Evolutionary conservation across 2,888 invertebrate genomes (phyloP).

Genomic region (Drosophila borealis): DNA sequence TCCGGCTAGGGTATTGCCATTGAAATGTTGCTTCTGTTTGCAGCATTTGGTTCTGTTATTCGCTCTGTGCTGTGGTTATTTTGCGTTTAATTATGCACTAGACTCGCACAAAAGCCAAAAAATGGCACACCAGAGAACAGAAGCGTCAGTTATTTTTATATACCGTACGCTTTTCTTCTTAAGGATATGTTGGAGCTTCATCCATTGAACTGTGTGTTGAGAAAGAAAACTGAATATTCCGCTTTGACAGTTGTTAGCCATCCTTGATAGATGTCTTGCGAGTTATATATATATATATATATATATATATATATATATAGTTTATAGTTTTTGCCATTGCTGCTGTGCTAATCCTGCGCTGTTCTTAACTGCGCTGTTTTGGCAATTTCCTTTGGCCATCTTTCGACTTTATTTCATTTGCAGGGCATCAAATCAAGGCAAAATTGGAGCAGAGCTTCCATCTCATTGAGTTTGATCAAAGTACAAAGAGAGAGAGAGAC

Average conservation of each 20-base stretch:
- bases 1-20: constrained; percentile 43
- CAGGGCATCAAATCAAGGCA: constrained; percentile 46
- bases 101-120: constrained; percentile 34
- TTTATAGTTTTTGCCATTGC: not conserved
- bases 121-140: constrained; percentile 28
- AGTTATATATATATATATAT: not conserved
- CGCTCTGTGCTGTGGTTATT: constrained; percentile 36
- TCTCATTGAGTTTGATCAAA: constrained; percentile 19
- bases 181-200: constrained; percentile 3
- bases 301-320: not conserved
- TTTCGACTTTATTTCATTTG: constrained; percentile 42
- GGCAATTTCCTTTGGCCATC: constrained; percentile 12
- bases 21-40: constrained; percentile 44
- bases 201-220: constrained; percentile 4
- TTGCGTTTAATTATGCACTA: constrained; percentile 67
- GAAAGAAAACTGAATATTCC: constrained; percentile 18
- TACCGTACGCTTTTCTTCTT: not conserved
- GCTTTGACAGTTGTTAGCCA: constrained; percentile 4
- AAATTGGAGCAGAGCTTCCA: constrained; percentile 29
- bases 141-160: constrained; percentile 26
- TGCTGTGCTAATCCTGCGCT: not conserved
- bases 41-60: constrained; percentile 34
- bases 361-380: not conserved
- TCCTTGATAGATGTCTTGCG: constrained; percentile 3
- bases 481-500: not conserved